Conservation (phyloP, 1,140 invertebrate species). For the Vollenhovia emeryi region DNA sequence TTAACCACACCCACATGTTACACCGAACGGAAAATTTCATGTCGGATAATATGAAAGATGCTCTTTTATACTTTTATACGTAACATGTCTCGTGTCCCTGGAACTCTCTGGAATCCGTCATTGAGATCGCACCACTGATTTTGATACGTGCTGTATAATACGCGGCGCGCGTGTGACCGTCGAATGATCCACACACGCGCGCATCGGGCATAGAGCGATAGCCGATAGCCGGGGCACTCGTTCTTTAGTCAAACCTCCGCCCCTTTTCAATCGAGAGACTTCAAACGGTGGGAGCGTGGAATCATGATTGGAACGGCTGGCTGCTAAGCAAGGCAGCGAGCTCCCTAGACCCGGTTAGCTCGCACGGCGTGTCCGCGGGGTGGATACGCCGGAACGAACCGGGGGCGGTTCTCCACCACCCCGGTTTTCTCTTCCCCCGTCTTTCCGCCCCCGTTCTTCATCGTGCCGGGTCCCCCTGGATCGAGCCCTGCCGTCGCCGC, state of each 20-base stretch:
- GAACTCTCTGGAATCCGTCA: neutral
- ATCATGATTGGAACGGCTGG: slow-evolving; percentile 85
- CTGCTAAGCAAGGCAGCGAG: slow-evolving; percentile 84
- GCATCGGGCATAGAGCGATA: slow-evolving; percentile 65
- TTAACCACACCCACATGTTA: no score
- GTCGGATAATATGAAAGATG: neutral
- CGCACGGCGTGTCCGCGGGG: slow-evolving; percentile 53
- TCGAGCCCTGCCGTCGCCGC: slow-evolving; percentile 70
- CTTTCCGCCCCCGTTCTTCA: slow-evolving; percentile 37
- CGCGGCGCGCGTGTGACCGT: slow-evolving; percentile 13
- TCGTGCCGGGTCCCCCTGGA: slow-evolving; percentile 59
- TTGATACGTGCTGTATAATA: slow-evolving; percentile 29
- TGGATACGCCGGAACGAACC: slow-evolving; percentile 72
- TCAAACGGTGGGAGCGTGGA: slow-evolving; percentile 85
- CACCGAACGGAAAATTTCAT: neutral
- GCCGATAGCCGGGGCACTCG: slow-evolving; percentile 81
- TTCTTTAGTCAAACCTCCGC: slow-evolving; percentile 86
- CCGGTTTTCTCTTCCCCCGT: slow-evolving; percentile 64
- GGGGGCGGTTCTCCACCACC: slow-evolving; percentile 76
- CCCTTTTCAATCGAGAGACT: slow-evolving; percentile 86
- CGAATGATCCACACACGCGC: slow-evolving; percentile 18
- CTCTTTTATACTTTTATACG: neutral
- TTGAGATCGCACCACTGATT: neutral
- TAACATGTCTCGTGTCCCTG: neutral
- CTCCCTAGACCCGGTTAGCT: slow-evolving; percentile 52